Evolutionary conservation across 64 coral and sea anemone species (phyloP), one percentile per base, ranked within the genome.

Genomic region (Montipora capricornis): DNA sequence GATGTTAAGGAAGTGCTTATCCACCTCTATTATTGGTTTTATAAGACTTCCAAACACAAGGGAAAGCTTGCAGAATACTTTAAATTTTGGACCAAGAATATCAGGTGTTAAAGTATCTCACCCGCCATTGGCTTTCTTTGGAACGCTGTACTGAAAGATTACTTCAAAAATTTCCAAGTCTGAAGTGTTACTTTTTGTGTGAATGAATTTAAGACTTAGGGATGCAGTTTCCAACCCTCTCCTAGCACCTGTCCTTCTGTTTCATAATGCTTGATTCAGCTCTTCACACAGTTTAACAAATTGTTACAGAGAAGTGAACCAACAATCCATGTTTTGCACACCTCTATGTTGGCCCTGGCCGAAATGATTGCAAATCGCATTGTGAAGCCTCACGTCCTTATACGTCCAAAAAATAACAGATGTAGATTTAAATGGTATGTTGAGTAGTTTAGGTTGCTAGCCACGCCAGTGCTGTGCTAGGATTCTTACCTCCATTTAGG

Each of bases 311-410:
- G 61, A 64, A 64, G 61, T 64, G 61, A 64, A 12, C 61, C 61
- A 64, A 15, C 61, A 64, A 12, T 64, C 9, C 61, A 64, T 64
- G 61, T 64, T 64, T 12, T 64, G 61, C 61, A 64, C 8, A 64
- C n/a, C 53, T 88, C 44, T 80, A n/a, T 73, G 64, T 46, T 90
- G 53, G 10, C 59, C 59, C 76, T 78, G 12, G 75, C 74, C 20
- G 80, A 80, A 78, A 80, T 29, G 76, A 90, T 80, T 80, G 88
- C 88, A 78, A 79, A 77, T 20, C 88, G 88, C 76, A 80, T 90
- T 64, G 51, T 90, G 74, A 90, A 90, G 55, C 88, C 75, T 79
- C 2, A 80, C 37, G 37, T 77, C 59, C 74, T 80, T 78, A 57
- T 60, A 49, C 5, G 44, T 89, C 55, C 53, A 5, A 76, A 55